A percentile compares a stretch with the other conserved stretches of the same genome.
These are phyloP conservation scores for Melanotaenia pygmaea DNA, from an alignment of 2,797 vertebrate species.

Conservation along the genomic window DNA sequence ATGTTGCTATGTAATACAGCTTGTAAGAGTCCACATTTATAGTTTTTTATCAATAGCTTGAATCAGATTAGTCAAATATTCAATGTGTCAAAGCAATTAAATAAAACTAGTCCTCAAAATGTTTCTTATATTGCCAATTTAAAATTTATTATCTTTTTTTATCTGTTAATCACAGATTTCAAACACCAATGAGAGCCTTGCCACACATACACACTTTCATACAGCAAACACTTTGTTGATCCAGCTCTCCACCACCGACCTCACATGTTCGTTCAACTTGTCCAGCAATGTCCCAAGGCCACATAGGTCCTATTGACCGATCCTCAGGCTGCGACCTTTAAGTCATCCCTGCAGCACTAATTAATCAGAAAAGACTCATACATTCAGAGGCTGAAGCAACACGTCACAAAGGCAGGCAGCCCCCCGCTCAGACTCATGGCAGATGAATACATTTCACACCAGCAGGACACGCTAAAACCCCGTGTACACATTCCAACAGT, in stretches of 20 bases:
- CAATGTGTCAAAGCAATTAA: too few relatives aligned
- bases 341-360: conserved; percentile 63
- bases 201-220: neutral
- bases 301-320: conserved; percentile 55
- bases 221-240: conserved; percentile 8
- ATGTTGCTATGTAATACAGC: too few relatives aligned
- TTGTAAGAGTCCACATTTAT: too few relatives aligned
- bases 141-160: too few relatives aligned
- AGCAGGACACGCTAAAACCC: conserved; percentile 22
- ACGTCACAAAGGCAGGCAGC: conserved; percentile 11
- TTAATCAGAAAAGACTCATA: conserved; percentile 68
- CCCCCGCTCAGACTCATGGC: conserved; percentile 12
- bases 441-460: conserved; percentile 42
- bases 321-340: conserved; percentile 64
- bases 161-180: neutral
- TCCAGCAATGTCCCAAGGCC: conserved; percentile 46
- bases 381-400: conserved; percentile 51
- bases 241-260: conserved; percentile 16
- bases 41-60: too few relatives aligned
- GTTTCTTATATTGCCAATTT: too few relatives aligned
- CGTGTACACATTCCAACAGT: conserved; percentile 45
- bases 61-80: too few relatives aligned
- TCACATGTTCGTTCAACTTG: conserved; percentile 64
- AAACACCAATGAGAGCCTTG: neutral
- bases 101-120: too few relatives aligned